These are phyloP conservation scores for Myripristis jacobus DNA, from an alignment of 2,797 vertebrate genomes.

Conservation along the genomic window DNA sequence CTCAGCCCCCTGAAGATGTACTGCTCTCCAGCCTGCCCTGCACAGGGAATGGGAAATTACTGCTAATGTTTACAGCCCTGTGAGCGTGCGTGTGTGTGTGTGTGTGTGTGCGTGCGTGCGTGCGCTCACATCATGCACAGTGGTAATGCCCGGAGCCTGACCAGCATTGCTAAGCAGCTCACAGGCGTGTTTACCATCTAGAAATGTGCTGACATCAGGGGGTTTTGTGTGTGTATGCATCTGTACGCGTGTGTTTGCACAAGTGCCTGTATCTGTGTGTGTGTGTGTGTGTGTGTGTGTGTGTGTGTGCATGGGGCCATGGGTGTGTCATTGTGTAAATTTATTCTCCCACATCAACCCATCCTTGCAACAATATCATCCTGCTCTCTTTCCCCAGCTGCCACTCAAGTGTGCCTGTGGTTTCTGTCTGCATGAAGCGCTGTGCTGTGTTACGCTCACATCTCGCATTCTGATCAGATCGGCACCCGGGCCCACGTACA, in stretches of 20 bases:
- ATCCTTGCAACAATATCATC: background rate
- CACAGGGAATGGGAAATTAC: conserved; percentile 77
- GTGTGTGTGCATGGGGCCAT: conserved; percentile 12
- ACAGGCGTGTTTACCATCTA: conserved; percentile 52
- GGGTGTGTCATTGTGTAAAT: conserved; percentile 35
- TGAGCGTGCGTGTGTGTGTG: conserved; percentile 37
- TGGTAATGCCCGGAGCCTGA: conserved; percentile 66
- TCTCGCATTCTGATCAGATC: background rate
- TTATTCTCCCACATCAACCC: conserved; percentile 47
- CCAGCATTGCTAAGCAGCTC: conserved; percentile 69
- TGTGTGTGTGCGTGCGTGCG: conserved; percentile 32
- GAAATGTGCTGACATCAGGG: conserved; percentile 72
- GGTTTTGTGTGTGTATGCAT: conserved; percentile 49
- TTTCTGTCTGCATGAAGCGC: background rate
- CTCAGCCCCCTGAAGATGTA: conserved; percentile 66
- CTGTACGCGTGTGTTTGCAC: conserved; percentile 31
- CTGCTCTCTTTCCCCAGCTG: conserved; percentile 18
- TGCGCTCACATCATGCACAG: conserved; percentile 43
- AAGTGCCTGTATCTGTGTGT: conserved; percentile 10
- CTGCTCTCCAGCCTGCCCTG: conserved; percentile 61
- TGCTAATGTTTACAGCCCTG: conserved; percentile 77
- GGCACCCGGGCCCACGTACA: background rate
- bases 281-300: conserved; percentile 8
- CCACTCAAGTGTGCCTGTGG: conserved; percentile 13
- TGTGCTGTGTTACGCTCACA: background rate